These are phyloP conservation scores for Notoglanidium macrostoma DNA, from an alignment of 2,797 vertebrate species.

Conservation along the genomic window DNA sequence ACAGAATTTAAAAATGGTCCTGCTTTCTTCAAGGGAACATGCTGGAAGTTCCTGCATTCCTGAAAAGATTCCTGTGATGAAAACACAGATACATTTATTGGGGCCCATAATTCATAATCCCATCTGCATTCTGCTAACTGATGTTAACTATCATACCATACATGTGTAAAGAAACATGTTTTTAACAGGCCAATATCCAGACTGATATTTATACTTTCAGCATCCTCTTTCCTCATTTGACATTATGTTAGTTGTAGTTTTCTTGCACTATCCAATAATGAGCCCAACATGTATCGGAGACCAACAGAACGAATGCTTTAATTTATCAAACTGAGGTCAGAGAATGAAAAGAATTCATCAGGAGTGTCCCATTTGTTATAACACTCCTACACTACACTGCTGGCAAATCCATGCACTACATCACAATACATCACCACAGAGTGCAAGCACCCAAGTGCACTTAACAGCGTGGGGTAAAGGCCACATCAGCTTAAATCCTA, in stretches of 20 bases:
- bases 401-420: constrained; percentile 22
- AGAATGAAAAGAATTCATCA: constrained; percentile 18
- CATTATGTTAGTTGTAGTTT: background rate
- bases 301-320: background rate
- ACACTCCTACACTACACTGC: constrained; percentile 9
- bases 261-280: background rate
- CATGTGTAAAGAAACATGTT: background rate
- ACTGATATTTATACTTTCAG: background rate
- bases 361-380: constrained; percentile 14
- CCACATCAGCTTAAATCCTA: constrained; percentile 19
- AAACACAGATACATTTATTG: background rate
- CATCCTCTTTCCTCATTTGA: background rate
- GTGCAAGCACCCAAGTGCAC: background rate
- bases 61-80: background rate
- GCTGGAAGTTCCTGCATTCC: background rate
- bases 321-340: constrained; percentile 15
- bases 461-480: background rate
- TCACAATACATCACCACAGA: constrained; percentile 24
- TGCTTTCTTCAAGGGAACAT: background rate
- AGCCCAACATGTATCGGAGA: background rate
- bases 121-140: background rate
- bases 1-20: background rate
- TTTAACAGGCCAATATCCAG: background rate
- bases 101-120: background rate
- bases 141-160: background rate